These are phyloP conservation scores for Volucella zonaria DNA, from an alignment of 2,888 invertebrate species.

Conservation along the genomic window DNA sequence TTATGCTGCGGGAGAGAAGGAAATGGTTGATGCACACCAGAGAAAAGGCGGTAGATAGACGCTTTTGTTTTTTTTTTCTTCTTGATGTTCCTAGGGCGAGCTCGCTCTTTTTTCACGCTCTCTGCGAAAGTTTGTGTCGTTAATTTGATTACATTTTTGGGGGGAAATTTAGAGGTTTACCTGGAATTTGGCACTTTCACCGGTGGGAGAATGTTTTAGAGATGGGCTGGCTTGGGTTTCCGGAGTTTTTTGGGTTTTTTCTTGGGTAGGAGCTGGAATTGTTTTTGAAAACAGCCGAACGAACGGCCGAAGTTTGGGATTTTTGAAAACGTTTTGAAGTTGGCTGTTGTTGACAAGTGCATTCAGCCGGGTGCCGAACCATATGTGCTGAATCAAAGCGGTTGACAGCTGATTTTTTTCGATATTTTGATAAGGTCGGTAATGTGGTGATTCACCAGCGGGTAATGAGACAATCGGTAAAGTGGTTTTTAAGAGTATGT, in stretches of 20 bases:
- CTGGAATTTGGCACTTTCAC: slow-evolving; percentile 40
- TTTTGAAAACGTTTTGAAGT: slow-evolving; percentile 67
- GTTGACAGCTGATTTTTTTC: slow-evolving; percentile 15
- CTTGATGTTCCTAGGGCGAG: slow-evolving; percentile 27
- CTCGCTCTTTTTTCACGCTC: slow-evolving; percentile 47
- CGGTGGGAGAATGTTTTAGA: neutral
- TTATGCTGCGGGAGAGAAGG: slow-evolving; percentile 25
- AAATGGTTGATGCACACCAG: slow-evolving; percentile 56
- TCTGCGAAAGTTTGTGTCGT: slow-evolving; percentile 53
- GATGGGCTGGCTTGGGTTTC: neutral
- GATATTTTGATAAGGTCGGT: neutral
- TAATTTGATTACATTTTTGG: slow-evolving; percentile 60
- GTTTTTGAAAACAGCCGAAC: slow-evolving; percentile 52
- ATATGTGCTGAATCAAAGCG: slow-evolving; percentile 21
- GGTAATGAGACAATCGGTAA: slow-evolving; percentile 2
- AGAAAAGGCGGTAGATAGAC: slow-evolving; percentile 56
- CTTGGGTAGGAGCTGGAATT: slow-evolving; percentile 1
- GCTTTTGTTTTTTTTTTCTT: slow-evolving; percentile 1
- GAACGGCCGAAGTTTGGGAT: slow-evolving; percentile 53
- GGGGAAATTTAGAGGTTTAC: slow-evolving; percentile 27
- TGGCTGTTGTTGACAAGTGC: slow-evolving; percentile 57
- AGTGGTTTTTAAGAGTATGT: neutral
- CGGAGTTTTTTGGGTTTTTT: neutral
- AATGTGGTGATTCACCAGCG: slow-evolving; percentile 12
- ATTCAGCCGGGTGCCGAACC: slow-evolving; percentile 57